Percentiles rank a stretch among this genome's conserved stretches.
Conservation (phyloP, 2,113 vertebrate genomes). For the Tetrax tetrax region DNA sequence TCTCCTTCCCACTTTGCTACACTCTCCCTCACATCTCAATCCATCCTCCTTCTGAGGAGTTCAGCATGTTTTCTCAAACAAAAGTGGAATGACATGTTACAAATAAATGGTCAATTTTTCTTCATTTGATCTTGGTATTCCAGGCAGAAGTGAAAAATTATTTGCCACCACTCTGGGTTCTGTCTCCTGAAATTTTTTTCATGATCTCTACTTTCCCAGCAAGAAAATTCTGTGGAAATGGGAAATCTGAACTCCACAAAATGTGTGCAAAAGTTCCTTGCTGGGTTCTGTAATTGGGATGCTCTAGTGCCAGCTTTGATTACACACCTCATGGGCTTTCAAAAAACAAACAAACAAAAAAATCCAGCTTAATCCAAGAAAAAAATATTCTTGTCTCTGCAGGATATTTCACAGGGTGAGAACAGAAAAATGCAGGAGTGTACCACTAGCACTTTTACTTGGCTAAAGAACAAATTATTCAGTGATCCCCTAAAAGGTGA, state of each 20-base stretch:
- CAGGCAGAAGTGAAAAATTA: background rate
- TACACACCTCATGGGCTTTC: slow-evolving; percentile 16
- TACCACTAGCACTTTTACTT: background rate
- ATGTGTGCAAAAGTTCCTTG: slow-evolving; percentile 58
- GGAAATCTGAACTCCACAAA: slow-evolving; percentile 63
- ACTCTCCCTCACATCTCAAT: background rate
- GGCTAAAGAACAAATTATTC: background rate
- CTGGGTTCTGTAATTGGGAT: slow-evolving; percentile 72
- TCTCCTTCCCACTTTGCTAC: too few relatives aligned
- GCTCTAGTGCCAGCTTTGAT: slow-evolving; percentile 63
- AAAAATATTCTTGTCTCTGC: background rate
- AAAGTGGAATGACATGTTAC: slow-evolving; percentile 22
- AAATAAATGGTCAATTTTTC: background rate
- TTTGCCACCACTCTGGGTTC: background rate
- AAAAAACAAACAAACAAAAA: background rate
- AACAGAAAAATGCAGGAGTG: slow-evolving; percentile 14
- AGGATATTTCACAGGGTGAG: slow-evolving; percentile 26
- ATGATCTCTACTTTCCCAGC: slow-evolving; percentile 11
- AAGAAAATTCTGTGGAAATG: slow-evolving; percentile 51
- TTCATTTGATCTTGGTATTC: background rate
- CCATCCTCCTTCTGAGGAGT: background rate
- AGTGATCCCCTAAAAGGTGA: slow-evolving; percentile 27
- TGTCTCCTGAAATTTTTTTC: slow-evolving; percentile 42
- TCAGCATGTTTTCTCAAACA: background rate
- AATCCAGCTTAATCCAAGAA: slow-evolving; percentile 37